These are phyloP conservation scores for Idaea aversata DNA, from an alignment of 2,888 invertebrate species.

Conservation along the genomic window DNA sequence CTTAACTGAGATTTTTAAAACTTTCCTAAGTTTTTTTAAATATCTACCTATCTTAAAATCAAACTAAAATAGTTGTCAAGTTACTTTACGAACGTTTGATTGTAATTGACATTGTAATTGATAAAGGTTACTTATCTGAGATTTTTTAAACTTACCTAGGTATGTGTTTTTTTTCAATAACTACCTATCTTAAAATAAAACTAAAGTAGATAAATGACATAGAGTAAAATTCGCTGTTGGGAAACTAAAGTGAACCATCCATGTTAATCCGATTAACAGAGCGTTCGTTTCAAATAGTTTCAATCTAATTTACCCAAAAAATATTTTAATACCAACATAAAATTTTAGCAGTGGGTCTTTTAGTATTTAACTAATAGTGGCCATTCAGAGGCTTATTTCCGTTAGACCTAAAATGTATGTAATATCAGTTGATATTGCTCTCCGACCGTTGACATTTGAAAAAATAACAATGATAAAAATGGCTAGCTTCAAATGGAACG, in stretches of 20 bases:
- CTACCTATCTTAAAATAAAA: background rate
- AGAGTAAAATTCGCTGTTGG: background rate
- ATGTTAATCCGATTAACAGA: slow-evolving; percentile 2
- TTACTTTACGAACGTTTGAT: background rate
- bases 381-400: too few relatives aligned
- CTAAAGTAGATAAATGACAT: too few relatives aligned
- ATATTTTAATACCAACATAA: too few relatives aligned
- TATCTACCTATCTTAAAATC: background rate
- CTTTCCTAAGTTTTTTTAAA: background rate
- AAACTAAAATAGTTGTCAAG: background rate
- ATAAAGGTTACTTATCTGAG: background rate
- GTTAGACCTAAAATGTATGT: too few relatives aligned
- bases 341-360: too few relatives aligned
- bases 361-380: too few relatives aligned
- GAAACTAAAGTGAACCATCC: background rate
- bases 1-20: background rate
- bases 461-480: too few relatives aligned
- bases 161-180: background rate
- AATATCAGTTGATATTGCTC: too few relatives aligned
- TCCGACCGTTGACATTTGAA: too few relatives aligned
- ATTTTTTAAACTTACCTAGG: background rate
- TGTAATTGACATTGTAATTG: background rate
- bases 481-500: too few relatives aligned
- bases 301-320: background rate
- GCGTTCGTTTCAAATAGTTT: slow-evolving; percentile 12